Base-by-base conservation (phyloP, 2,888 invertebrate genomes). In the Eurois occulta region DNA sequence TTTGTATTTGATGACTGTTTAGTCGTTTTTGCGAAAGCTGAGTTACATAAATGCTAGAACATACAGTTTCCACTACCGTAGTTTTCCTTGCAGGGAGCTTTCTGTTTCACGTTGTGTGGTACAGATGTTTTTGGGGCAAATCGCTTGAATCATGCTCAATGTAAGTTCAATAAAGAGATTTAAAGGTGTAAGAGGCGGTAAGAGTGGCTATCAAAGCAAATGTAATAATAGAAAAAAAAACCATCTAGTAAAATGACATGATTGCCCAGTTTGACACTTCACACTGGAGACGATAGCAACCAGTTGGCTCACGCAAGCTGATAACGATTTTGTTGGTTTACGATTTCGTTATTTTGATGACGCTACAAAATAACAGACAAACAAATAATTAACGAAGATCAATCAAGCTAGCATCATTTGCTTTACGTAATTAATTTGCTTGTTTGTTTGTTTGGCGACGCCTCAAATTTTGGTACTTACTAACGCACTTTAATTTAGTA, bases 1-100 rank as follows among this genome's bases (percentile, higher is more conserved):
- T 66, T n/a, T n/a, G n/a, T n/a, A n/a, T n/a, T n/a, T n/a, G n/a
- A n/a, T n/a, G n/a, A n/a, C n/a, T n/a, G n/a, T n/a, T n/a, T n/a
- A n/a, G n/a, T n/a, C n/a, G 52, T 18, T 78, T 16, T 24, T 35
- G 43, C 28, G 28, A 77, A 43, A 78, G 52, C 3, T 2, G 41
- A 28, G 41, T 77, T 43, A 52, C 48, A 75, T 76, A 2, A 41
- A 62, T 48, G 28, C 28, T 48, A 41, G 76, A 46, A 28, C 11
- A 24, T 77, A 24, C 38, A 8, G 13, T 75, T 75, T 46, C 38
- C 28, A 43, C 35, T 21, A 2, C 21, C 21, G 8, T n/a, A 28
- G 24, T 58, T 46, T 75, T 46, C 1, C 46, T 18, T 70, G 24
- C 21, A n/a, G 28, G 21, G 21, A 7, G 18, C 11, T 41, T 32